phyloP scores from a whole-genome alignment of 2,888 invertebrate species.

The Neoitamus cyanurus region DNA sequence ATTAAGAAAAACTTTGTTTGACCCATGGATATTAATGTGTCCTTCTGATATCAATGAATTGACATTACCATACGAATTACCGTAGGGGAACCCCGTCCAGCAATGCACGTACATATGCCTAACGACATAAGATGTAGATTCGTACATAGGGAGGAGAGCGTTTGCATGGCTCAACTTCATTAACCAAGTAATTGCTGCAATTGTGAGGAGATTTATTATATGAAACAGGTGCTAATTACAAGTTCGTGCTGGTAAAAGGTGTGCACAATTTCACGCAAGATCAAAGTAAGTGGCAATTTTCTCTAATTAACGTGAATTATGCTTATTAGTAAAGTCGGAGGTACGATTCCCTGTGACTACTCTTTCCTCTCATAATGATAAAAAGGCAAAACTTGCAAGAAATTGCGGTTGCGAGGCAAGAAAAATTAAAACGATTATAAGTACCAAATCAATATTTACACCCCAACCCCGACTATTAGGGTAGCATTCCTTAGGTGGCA shows the following conservation, averaged over 20 bases:
- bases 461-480: not conserved
- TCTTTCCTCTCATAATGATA: not conserved
- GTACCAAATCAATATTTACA: not conserved
- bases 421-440: not conserved
- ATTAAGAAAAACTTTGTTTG: too few species aligned
- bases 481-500: not conserved
- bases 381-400: not conserved
- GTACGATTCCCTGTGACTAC: not conserved
- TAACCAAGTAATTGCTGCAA: not conserved
- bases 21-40: too few species aligned
- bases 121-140: not conserved
- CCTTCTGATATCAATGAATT: too few species aligned
- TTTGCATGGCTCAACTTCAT: not conserved
- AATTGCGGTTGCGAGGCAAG: not conserved
- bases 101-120: not conserved
- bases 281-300: not conserved
- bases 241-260: not conserved
- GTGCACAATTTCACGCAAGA: conserved; percentile 1
- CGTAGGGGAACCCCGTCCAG: not conserved
- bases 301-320: not conserved
- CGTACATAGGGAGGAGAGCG: not conserved
- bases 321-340: not conserved
- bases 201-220: not conserved
- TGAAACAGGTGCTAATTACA: not conserved
- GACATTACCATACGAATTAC: too few species aligned